Evolutionary conservation across 2,888 invertebrate genomes (phyloP).

Genomic region (Craniophora ligustri): DNA sequence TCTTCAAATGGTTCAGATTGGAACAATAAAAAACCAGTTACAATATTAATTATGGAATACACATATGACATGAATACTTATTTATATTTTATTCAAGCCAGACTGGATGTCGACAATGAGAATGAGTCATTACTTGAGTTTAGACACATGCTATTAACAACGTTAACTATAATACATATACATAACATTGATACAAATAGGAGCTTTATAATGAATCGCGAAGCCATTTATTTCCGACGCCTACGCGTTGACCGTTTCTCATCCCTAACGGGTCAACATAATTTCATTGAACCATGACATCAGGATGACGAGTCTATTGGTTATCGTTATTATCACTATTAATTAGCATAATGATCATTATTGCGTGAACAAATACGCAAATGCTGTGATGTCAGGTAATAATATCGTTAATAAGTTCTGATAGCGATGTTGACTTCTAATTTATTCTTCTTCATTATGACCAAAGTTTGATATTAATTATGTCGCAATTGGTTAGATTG

Average conservation of each 20-base stretch:
- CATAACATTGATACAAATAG: slow-evolving; percentile 25
- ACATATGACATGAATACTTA: slow-evolving; percentile 16
- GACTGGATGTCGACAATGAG: slow-evolving; percentile 37
- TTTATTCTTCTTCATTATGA: no score
- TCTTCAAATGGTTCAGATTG: not conserved
- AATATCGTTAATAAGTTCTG: slow-evolving; percentile 20
- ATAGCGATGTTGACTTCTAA: not conserved
- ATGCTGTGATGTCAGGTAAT: slow-evolving; percentile 19
- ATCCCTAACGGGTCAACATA: slow-evolving; percentile 40
- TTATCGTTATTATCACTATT: slow-evolving; percentile 36
- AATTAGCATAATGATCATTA: slow-evolving; percentile 21
- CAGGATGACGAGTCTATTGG: slow-evolving; percentile 40
- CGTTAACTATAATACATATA: slow-evolving; percentile 25
- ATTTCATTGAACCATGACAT: slow-evolving; percentile 49
- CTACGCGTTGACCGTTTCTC: slow-evolving; percentile 32
- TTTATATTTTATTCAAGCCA: slow-evolving; percentile 21
- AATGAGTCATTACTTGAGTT: slow-evolving; percentile 37
- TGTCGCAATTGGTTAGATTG: no score
- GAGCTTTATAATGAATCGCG: slow-evolving; percentile 30
- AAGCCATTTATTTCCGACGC: slow-evolving; percentile 36
- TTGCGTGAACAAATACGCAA: slow-evolving; percentile 27
- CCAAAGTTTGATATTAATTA: no score
- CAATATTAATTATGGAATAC: not conserved
- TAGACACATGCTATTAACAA: slow-evolving; percentile 27
- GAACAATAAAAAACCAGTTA: not conserved